Conservation (phyloP, 2,113 vertebrate species). For the Galbula dea region DNA sequence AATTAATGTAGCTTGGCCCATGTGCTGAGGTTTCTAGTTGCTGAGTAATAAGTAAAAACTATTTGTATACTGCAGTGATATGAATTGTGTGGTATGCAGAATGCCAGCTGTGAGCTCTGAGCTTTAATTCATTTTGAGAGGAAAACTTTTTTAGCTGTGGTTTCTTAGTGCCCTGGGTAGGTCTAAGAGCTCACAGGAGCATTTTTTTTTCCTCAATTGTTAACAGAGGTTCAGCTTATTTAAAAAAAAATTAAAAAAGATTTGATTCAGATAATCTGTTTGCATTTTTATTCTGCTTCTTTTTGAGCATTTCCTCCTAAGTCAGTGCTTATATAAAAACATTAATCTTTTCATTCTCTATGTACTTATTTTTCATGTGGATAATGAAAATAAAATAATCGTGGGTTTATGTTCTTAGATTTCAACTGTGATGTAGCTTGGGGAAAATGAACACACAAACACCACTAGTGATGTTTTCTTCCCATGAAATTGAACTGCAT, state of each 20-base stretch:
- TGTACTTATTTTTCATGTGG: constrained; percentile 12
- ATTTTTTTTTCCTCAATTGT: neutral
- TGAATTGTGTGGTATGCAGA: neutral
- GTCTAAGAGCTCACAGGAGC: neutral
- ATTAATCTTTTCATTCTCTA: neutral
- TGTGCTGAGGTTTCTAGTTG: neutral
- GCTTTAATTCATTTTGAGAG: constrained; percentile 10
- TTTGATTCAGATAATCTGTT: neutral
- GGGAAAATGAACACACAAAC: neutral
- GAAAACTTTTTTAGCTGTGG: neutral
- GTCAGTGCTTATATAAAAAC: neutral
- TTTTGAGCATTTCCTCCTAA: neutral
- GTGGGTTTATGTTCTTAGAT: neutral
- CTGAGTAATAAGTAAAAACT: constrained; percentile 1
- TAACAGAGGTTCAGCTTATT: neutral
- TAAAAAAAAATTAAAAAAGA: neutral
- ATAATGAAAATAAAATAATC: constrained; percentile 20
- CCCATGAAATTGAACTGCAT: neutral
- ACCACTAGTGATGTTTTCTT: neutral
- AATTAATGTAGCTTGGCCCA: neutral
- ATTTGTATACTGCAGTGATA: neutral
- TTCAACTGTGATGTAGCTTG: neutral
- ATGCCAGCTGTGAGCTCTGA: neutral
- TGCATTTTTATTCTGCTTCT: neutral
- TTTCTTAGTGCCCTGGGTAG: constrained; percentile 30